phyloP scores from a whole-genome alignment of 2,888 invertebrate genomes.

The Drosophila picticornis region DNA sequence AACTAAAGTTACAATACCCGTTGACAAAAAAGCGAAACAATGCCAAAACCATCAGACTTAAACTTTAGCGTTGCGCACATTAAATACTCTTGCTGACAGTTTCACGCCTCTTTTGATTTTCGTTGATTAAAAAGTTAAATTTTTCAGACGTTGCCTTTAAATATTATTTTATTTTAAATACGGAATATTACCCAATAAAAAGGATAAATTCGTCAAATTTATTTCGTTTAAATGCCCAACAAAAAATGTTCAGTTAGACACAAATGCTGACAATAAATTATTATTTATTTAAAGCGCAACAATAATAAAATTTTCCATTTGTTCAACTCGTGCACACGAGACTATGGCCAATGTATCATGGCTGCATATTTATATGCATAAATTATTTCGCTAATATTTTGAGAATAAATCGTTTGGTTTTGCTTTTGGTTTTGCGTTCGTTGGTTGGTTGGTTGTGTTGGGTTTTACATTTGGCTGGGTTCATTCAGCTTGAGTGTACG shows the following conservation, averaged over 20 bases:
- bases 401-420: conserved; percentile 8
- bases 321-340: conserved; percentile 9
- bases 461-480: conserved; percentile 18
- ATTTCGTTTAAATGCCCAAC: neutral
- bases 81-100: conserved; percentile 3
- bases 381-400: conserved; percentile 19
- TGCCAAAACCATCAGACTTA: conserved; percentile 5
- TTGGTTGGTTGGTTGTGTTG: neutral
- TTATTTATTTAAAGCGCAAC: conserved; percentile 46
- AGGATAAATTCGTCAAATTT: neutral
- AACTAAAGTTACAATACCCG: conserved; percentile 30
- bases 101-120: conserved; percentile 1
- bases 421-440: neutral
- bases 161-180: neutral
- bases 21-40: neutral
- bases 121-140: neutral
- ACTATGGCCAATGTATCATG: conserved; percentile 31
- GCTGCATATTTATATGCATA: conserved; percentile 31
- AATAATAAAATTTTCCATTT: conserved; percentile 34
- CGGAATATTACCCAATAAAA: neutral
- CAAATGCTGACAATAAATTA: conserved; percentile 38
- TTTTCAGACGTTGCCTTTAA: neutral
- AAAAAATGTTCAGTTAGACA: neutral
- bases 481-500: conserved; percentile 33
- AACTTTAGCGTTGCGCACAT: conserved; percentile 1